Evolutionary conservation across 2,113 vertebrate genomes (phyloP), one percentile per base, ranked within the genome.

Genomic region (Ciconia maguari): DNA sequence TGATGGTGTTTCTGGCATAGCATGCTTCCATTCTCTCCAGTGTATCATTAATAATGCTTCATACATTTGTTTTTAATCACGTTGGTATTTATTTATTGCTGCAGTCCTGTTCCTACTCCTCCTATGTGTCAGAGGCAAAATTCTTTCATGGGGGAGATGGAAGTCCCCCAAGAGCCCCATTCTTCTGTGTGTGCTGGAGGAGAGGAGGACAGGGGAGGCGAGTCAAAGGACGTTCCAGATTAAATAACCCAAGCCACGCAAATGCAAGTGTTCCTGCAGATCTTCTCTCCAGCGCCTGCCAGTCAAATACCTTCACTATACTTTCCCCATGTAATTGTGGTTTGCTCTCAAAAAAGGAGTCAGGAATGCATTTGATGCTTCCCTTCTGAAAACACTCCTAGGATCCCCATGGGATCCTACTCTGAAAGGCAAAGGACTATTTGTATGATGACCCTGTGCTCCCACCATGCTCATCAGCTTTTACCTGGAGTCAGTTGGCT

Each of bases 41-140:
- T 49, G 90, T 83, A 66, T 90, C 84, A 91, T 95, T 91, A 94
- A 95, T 94, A 85, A 90, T 9, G 60, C 24, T 96, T 80, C 87
- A 52, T 83, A 83, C 82, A 90, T 97, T 97, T 96, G 96, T 93
- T 97, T 94, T 95, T 85, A 95, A 94, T 97, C 87, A 83, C 3
- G 1, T 10, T 51, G 81, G 71, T 95, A 89, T 94, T 94, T 94
- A 92, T 96, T 95, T 94, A 91, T 94, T 97, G 54, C 89, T 84
- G 44, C 32, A 93, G 69, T 61, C 46, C 77, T 65, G 54, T 87
- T 93, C 58, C 62, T 87, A 65, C 74, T 94, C 57, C 65, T 94
- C 49, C 72, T 79, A 83, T 26, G 26, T 92, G 93, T 94, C 89
- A 96, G 65, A 96, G 32, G 52, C 61, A 94, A 93, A 94, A 85